Conservation (phyloP, 2,113 vertebrate genomes). For the Alces alces region DNA sequence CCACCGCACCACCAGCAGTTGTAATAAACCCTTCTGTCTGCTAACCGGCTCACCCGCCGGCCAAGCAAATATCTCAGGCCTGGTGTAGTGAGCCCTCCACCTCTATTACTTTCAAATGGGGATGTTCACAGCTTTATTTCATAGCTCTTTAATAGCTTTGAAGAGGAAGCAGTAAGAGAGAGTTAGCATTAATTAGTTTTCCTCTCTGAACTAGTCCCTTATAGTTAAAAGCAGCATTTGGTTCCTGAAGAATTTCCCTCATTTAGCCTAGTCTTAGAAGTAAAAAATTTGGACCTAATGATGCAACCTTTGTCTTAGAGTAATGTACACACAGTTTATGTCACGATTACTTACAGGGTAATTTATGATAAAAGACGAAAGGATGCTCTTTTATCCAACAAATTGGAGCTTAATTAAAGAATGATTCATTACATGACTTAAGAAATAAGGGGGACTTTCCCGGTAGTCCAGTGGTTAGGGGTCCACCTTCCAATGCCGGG, state of each 20-base stretch:
- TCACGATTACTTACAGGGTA: neutral
- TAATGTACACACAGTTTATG: neutral
- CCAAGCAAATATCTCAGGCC: neutral
- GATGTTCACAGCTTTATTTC: neutral
- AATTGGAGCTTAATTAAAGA: neutral
- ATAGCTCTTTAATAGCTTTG: neutral
- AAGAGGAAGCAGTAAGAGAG: neutral
- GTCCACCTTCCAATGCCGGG: neutral
- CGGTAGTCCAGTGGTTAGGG: neutral
- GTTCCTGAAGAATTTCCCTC: neutral
- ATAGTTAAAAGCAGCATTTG: neutral
- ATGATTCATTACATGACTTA: neutral
- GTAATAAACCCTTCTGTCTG: neutral
- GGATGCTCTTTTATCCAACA: neutral
- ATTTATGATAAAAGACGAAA: neutral
- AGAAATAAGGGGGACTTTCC: neutral
- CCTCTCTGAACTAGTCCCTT: neutral
- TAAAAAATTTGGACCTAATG: neutral
- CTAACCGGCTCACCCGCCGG: neutral
- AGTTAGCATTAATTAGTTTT: neutral
- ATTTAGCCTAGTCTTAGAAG: neutral
- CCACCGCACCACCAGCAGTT: neutral
- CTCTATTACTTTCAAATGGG: neutral
- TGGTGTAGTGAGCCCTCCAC: neutral
- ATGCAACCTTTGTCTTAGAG: neutral